phyloP scores from a whole-genome alignment of 2,113 vertebrate genomes.

The Aldabrachelys gigantea region DNA sequence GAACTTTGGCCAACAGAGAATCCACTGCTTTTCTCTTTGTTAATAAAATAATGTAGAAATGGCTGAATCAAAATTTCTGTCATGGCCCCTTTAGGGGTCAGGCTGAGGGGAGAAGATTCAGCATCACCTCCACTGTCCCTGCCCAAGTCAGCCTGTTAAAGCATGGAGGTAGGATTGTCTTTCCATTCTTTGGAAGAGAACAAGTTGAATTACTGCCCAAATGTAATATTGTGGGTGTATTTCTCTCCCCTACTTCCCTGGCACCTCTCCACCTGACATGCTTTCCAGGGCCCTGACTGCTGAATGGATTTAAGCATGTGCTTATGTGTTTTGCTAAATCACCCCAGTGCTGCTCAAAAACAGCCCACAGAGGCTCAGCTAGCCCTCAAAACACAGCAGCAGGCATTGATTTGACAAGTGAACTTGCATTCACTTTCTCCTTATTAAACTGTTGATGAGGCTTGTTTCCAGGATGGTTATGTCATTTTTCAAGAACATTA shows the following conservation, averaged over 20 bases:
- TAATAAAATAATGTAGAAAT: not conserved
- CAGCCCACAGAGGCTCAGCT: not conserved
- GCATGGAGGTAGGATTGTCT: not conserved
- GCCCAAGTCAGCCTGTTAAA: not conserved
- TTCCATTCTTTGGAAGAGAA: not conserved
- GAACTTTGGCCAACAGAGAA: not conserved
- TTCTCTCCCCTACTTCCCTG: constrained; percentile 4
- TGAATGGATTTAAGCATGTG: not conserved
- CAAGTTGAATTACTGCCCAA: constrained; percentile 3
- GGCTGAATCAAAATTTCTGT: not conserved
- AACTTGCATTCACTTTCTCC: constrained; percentile 43
- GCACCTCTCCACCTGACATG: constrained; percentile 18
- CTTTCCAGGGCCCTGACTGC: not conserved
- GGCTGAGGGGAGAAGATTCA: not conserved
- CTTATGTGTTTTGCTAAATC: constrained; percentile 9
- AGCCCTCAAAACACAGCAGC: not conserved
- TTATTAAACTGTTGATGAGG: constrained; percentile 21
- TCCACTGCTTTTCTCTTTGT: not conserved
- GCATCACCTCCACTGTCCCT: not conserved
- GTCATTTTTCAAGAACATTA: not conserved
- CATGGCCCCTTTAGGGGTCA: not conserved
- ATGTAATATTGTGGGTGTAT: constrained; percentile 8
- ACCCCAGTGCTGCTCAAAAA: not conserved
- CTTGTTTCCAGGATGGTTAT: not conserved
- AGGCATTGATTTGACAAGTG: not conserved